Base-by-base conservation (phyloP, 2,888 invertebrate species). In the Nomada fucata region DNA sequence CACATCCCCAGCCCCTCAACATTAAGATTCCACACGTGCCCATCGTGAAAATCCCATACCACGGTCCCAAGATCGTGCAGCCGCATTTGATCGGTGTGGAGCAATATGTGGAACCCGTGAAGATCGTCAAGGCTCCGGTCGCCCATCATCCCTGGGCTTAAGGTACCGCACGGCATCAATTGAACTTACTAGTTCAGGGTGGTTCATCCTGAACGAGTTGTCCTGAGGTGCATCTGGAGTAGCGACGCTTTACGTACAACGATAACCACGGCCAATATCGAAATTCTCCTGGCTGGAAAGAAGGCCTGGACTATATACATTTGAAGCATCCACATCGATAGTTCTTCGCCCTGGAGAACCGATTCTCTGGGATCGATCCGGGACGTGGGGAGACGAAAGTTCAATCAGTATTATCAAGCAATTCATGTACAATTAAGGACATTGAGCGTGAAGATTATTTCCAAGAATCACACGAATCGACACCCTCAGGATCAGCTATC, bases 51-150 rank as follows among this genome's bases (percentile, higher is more conserved):
- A 89, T 93, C 77, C 93, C 91, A 75, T 91, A 91, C 82, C 87
- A 88, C 36, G 86, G 72, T 63, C 87, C 90, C 93, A 7, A 95
- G 93, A 2, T 94, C 93, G 1, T 94, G 93, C 52, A 95, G 93
- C 83, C 95, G 94, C 88, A 95, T 93, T 94, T 95, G 94, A 29
- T 95, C 94, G 83, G 95, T 94, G 60, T 95, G 93, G 70, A 95
- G 92, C 80, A 93, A 93, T 87, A 94, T 93, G 92, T 92, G 92
- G 70, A 95, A 94, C 75, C 95, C 88, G 65, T 95, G 93, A 84
- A 95, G 94, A 68, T 94, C 91, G 55, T 95, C 94, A 76, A 95
- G 95, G 76, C 95, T 92, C 94, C 95, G 23, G 20, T 94, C 74
- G 95, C 65, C n/a, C 83, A 79, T 11, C 44, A 95, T 94, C 73